phyloP scores from a whole-genome alignment of 2,113 vertebrate species.

The Myotis lucifugus region DNA sequence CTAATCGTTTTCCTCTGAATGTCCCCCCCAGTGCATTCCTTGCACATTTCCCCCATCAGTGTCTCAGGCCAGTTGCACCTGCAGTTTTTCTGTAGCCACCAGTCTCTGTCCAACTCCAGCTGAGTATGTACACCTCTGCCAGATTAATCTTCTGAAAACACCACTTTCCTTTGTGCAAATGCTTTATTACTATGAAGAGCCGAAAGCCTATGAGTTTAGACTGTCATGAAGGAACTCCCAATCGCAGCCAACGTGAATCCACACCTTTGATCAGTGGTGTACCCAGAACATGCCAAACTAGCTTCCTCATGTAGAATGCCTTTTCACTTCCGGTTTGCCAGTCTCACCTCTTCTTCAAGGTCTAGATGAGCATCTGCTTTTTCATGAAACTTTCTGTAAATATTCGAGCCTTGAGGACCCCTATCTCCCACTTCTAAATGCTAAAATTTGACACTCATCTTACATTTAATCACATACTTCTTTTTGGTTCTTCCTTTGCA shows the following conservation, averaged over 20 bases:
- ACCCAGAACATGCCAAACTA: neutral
- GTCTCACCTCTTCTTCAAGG: neutral
- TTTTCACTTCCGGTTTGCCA: fast-evolving
- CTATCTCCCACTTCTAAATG: neutral
- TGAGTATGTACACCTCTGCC: neutral
- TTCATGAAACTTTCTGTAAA: neutral
- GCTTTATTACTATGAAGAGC: neutral
- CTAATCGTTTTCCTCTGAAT: neutral
- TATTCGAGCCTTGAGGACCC: neutral
- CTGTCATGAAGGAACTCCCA: neutral
- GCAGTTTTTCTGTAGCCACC: neutral
- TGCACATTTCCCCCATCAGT: neutral
- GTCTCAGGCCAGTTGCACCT: neutral
- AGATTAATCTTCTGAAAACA: neutral
- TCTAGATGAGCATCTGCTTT: neutral
- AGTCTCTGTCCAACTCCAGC: neutral
- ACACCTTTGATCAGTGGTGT: neutral
- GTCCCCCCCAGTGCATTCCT: neutral
- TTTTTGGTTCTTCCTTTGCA: neutral
- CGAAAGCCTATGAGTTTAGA: neutral
- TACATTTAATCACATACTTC: neutral
- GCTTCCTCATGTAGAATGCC: neutral
- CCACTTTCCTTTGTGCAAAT: neutral
- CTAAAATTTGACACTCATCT: neutral
- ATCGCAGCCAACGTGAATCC: neutral